A percentile compares a stretch with the other conserved stretches of the same genome.
phyloP scores from a whole-genome alignment of 2,113 vertebrate species.

The Suricata suricatta region DNA sequence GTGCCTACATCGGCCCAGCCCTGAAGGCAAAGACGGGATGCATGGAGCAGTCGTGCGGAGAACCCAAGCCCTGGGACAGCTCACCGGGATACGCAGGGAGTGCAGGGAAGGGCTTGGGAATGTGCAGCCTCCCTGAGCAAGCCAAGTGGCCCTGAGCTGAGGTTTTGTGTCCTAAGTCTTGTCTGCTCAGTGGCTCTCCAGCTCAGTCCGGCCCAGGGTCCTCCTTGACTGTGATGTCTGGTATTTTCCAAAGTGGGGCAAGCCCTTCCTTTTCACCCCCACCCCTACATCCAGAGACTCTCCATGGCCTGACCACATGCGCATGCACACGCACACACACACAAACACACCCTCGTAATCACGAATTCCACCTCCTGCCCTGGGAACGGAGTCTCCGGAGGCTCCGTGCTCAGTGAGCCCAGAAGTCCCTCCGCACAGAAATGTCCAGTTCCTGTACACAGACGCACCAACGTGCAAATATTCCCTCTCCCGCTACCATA shows the following conservation, averaged over 20 bases:
- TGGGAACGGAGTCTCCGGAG: background rate
- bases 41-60: rapidly evolving
- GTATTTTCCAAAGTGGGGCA: background rate
- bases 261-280: background rate
- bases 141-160: background rate
- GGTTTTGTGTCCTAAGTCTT: background rate
- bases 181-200: background rate
- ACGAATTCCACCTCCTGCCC: rapidly evolving
- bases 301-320: rapidly evolving
- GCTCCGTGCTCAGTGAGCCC: background rate
- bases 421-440: background rate
- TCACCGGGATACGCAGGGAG: rapidly evolving
- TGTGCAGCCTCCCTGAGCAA: background rate
- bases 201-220: rapidly evolving
- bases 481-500: background rate
- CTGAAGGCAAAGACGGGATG: background rate
- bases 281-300: background rate
- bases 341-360: too few relatives aligned
- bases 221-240: background rate
- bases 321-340: rapidly evolving
- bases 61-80: background rate
- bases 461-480: background rate
- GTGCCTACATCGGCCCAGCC: background rate
- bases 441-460: background rate
- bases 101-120: background rate